Base-by-base conservation (phyloP, 2,888 invertebrate species). In the Xestoiulus laeticollis region DNA sequence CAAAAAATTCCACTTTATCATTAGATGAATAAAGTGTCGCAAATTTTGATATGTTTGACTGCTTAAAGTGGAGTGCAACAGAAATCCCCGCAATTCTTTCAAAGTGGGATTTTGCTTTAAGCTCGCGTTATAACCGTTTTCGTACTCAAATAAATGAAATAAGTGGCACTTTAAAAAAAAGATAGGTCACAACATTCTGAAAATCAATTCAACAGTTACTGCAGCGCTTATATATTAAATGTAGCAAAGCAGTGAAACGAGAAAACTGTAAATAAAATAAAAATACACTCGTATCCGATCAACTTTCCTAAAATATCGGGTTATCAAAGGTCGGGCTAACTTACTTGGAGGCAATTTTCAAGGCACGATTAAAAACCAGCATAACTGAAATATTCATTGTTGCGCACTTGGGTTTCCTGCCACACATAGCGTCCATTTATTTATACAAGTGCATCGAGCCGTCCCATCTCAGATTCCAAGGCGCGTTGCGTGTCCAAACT, bases 341-440 rank as follows among this genome's bases (percentile, higher is more conserved):
- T 68, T 68, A 68, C 22, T 68, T 68, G 68, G 22, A 68, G 68
- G 68, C 68, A 68, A 22, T 22, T n/a, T 68, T 68, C 68, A 68
- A 68, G 68, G 68, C 68, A 68, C 68, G 68, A 68, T 68, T n/a
- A 10, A 10, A 68, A 26, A 68, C 26, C 68, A 68, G 68, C 68
- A 26, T 68, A 6, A 26, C 22, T 68, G 68, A 68, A 22, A 38
- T 1, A 22, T 26, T n/a, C 68, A 68, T 68, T 68, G 68, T 68
- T 22, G 68, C 68, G 22, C 68, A 68, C 68, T 22, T 68, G 68
- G 68, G 26, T 22, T 22, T 26, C 22, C 22, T 26, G 68, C 26
- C 68, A 22, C 59, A 68, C 8, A 22, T 22, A n/a, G 22, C 12
- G 22, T 68, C 22, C 22, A 22, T 22, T 6, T 22, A 26, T 22